Evolutionary conservation across 2,113 vertebrate genomes (phyloP).

Genomic region (Tachysurus vachellii): DNA sequence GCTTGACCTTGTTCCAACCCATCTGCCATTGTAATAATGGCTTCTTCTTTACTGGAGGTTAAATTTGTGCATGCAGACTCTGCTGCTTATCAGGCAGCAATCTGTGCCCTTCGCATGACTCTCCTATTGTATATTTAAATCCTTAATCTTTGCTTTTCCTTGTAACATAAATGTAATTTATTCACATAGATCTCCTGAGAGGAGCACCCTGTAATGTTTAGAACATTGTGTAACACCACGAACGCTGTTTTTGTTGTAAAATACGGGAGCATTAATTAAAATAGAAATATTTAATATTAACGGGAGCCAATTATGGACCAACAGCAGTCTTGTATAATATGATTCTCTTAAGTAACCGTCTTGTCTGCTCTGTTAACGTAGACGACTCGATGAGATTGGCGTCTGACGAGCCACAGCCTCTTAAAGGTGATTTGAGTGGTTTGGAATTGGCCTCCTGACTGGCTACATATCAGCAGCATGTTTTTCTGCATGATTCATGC

Average conservation of each 20-base stretch:
- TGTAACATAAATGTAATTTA: neutral
- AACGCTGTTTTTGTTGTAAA: neutral
- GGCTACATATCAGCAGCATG: constrained; percentile 55
- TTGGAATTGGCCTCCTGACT: constrained; percentile 32
- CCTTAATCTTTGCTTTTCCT: neutral
- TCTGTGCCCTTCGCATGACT: neutral
- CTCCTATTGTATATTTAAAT: neutral
- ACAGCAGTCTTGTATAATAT: neutral
- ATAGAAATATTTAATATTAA: neutral
- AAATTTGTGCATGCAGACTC: neutral
- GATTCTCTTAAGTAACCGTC: constrained; percentile 34
- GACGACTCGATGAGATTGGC: constrained; percentile 73
- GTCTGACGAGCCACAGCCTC: constrained; percentile 44
- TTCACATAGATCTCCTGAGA: neutral
- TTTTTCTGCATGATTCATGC: constrained; percentile 54
- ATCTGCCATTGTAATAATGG: neutral
- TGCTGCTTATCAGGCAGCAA: neutral
- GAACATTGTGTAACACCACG: neutral
- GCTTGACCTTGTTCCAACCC: neutral
- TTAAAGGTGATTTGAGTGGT: constrained; percentile 64
- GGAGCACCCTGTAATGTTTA: neutral
- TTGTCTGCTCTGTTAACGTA: constrained; percentile 60
- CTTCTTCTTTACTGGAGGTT: neutral
- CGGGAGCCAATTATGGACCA: neutral
- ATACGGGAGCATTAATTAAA: neutral